phyloP scores from a whole-genome alignment of 2,888 invertebrate genomes.

The Epinotia demarniana region DNA sequence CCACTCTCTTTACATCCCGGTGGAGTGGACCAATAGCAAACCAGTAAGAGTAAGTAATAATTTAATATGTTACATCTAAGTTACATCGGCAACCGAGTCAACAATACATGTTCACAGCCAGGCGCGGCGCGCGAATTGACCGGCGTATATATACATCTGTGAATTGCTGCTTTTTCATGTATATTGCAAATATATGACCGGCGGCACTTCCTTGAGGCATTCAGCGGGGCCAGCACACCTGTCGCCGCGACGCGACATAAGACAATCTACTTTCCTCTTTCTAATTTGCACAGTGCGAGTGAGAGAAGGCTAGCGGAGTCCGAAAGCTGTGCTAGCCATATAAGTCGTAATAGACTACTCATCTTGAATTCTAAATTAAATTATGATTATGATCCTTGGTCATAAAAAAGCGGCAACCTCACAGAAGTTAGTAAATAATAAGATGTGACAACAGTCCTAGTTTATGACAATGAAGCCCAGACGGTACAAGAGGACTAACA shows the following conservation, averaged over 20 bases:
- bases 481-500: constrained; percentile 1
- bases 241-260: no score
- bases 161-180: not conserved
- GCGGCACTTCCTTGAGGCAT: not conserved
- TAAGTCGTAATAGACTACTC: not conserved
- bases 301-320: no score
- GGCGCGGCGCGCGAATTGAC: constrained; percentile 42
- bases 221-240: not conserved
- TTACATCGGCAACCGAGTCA: constrained; percentile 60
- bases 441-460: constrained; percentile 7
- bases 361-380: not conserved
- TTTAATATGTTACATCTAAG: constrained; percentile 63
- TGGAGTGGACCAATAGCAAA: constrained; percentile 29
- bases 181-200: not conserved
- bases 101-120: constrained; percentile 77
- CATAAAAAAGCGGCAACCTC: constrained; percentile 2
- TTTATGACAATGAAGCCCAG: not conserved
- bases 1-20: constrained; percentile 9
- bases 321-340: not conserved
- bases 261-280: no score
- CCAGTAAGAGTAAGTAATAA: constrained; percentile 63
- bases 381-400: not conserved
- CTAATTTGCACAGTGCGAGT: no score
- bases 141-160: constrained; percentile 3
- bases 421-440: not conserved